Conservation (phyloP, 1,140 invertebrate species). For the Drosophila orena region DNA sequence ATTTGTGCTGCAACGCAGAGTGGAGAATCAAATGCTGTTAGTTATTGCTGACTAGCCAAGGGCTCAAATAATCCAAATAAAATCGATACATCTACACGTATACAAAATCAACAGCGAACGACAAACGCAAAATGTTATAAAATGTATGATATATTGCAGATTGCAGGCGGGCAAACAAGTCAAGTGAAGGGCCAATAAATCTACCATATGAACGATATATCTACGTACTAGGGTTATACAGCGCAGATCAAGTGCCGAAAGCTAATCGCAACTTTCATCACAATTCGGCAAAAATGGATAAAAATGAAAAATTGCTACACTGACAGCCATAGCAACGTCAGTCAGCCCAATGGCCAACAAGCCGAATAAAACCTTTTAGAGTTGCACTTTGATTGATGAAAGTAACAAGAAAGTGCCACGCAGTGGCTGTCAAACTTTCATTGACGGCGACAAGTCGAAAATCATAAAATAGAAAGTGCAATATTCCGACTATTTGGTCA, state of each 20-base stretch:
- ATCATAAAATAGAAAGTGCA: conserved; percentile 14
- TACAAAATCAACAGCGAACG: conserved; percentile 37
- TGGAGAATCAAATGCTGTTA: conserved; percentile 18
- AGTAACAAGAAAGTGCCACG: conserved; percentile 29
- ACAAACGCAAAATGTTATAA: conserved; percentile 45
- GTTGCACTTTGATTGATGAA: conserved; percentile 67
- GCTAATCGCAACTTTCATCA: conserved; percentile 59
- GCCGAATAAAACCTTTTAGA: conserved; percentile 25
- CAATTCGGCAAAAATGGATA: conserved; percentile 11
- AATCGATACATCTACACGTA: conserved; percentile 32
- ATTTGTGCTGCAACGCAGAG: conserved; percentile 85
- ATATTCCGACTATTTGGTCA: too few relatives aligned
- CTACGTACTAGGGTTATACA: not conserved
- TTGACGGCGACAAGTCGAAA: conserved; percentile 1
- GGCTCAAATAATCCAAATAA: conserved; percentile 15
- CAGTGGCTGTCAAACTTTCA: conserved; percentile 49
- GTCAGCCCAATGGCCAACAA: conserved; percentile 13
- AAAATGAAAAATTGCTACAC: conserved; percentile 65
- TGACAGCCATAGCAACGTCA: conserved; percentile 31
- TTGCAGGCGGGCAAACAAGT: conserved; percentile 41
- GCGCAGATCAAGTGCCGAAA: conserved; percentile 67
- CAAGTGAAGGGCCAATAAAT: conserved; percentile 55
- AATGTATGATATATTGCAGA: conserved; percentile 55
- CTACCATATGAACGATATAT: conserved; percentile 35
- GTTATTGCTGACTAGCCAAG: conserved; percentile 7